Conservation (phyloP, 2,113 vertebrate species). For the Nibea coibor region DNA sequence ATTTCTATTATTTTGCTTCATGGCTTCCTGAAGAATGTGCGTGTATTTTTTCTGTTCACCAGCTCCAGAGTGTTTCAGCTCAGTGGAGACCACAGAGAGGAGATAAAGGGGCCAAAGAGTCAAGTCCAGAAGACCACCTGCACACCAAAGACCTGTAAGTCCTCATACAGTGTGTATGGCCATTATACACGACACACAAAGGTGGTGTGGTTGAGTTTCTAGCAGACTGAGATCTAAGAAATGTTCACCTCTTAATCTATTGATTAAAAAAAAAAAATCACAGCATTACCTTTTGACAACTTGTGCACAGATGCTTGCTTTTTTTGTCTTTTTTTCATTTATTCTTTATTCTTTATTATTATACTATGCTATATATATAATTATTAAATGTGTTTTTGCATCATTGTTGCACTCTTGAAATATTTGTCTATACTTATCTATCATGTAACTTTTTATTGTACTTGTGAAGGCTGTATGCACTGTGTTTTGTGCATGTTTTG, state of each 20-base stretch:
- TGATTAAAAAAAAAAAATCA: no score
- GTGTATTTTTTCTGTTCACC: constrained; percentile 34
- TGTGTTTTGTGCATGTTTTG: no score
- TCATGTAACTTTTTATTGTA: no score
- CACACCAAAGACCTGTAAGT: constrained; percentile 85
- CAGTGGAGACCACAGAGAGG: constrained; percentile 77
- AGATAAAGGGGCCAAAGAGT: constrained; percentile 73
- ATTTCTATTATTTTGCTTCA: no score
- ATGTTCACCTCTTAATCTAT: no score
- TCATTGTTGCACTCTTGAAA: no score
- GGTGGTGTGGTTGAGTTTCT: neutral
- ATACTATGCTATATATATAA: no score
- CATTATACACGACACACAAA: neutral
- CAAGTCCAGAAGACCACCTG: constrained; percentile 82
- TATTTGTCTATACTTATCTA: no score
- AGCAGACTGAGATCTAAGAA: neutral
- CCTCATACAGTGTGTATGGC: neutral
- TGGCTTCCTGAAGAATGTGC: neutral
- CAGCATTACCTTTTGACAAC: neutral
- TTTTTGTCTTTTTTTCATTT: no score
- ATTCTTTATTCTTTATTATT: no score
- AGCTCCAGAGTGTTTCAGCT: constrained; percentile 86
- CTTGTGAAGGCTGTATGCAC: no score
- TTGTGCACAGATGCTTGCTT: neutral
- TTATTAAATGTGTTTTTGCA: no score